These are phyloP conservation scores for Gerris lacustris DNA, from an alignment of 2,888 invertebrate genomes.

Conservation along the genomic window DNA sequence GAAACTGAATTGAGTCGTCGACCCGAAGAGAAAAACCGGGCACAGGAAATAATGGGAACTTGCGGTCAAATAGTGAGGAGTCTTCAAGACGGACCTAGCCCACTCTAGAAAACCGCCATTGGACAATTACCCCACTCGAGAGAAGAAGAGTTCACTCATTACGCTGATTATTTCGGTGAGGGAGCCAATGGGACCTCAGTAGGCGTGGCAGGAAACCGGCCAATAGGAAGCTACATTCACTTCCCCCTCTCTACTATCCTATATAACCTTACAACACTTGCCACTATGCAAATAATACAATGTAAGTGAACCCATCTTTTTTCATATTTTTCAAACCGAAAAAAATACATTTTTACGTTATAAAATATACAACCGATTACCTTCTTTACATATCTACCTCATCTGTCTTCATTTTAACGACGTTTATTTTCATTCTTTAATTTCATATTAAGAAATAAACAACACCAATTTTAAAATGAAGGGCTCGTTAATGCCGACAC, in stretches of 20 bases:
- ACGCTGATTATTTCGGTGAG: slow-evolving; percentile 1
- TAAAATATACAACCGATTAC: too few species aligned
- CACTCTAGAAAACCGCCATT: not conserved
- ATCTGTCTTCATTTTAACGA: too few species aligned
- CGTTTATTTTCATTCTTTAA: too few species aligned
- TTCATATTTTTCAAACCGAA: too few species aligned
- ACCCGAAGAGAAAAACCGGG: not conserved
- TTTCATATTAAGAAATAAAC: too few species aligned
- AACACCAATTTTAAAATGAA: too few species aligned
- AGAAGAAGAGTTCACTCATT: slow-evolving; percentile 5
- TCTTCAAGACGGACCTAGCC: not conserved
- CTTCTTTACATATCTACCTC: too few species aligned
- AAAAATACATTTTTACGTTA: too few species aligned
- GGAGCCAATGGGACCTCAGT: not conserved
- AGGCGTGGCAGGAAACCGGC: not conserved
- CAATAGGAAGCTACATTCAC: not conserved
- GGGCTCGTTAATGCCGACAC: too few species aligned
- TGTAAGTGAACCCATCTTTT: too few species aligned
- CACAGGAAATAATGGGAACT: not conserved
- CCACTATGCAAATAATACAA: not conserved
- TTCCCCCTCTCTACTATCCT: not conserved
- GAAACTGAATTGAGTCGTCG: not conserved
- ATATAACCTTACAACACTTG: not conserved
- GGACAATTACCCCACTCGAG: slow-evolving; percentile 2
- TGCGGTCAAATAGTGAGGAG: not conserved